These are phyloP conservation scores for Labeo catla DNA, from an alignment of 2,113 vertebrate species.

Conservation along the genomic window DNA sequence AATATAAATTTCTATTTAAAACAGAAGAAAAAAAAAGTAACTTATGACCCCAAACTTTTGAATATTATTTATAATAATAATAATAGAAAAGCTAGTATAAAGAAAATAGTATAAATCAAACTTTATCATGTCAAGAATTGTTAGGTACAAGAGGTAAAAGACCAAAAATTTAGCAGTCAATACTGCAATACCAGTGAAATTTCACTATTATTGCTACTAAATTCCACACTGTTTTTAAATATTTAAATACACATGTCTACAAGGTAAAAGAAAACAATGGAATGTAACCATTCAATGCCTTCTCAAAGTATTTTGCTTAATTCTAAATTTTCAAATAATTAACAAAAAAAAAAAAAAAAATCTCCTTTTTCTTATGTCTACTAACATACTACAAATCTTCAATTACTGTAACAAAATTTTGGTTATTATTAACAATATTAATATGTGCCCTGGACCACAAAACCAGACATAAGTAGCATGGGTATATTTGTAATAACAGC, in stretches of 20 bases:
- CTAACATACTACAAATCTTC: no score
- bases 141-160: neutral
- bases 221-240: neutral
- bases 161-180: neutral
- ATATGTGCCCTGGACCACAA: no score
- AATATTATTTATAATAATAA: neutral
- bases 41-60: no score
- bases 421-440: no score
- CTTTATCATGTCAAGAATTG: neutral
- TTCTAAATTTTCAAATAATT: no score
- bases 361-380: no score
- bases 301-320: neutral
- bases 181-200: neutral
- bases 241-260: neutral
- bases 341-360: no score
- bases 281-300: neutral
- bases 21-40: no score
- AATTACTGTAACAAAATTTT: no score
- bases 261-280: neutral
- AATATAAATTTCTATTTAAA: no score
- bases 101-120: neutral
- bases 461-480: no score
- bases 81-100: neutral
- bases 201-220: neutral
- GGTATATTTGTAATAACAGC: no score